phyloP scores from a whole-genome alignment of 2,888 invertebrate species.

The Drosophila flavopinicola region DNA sequence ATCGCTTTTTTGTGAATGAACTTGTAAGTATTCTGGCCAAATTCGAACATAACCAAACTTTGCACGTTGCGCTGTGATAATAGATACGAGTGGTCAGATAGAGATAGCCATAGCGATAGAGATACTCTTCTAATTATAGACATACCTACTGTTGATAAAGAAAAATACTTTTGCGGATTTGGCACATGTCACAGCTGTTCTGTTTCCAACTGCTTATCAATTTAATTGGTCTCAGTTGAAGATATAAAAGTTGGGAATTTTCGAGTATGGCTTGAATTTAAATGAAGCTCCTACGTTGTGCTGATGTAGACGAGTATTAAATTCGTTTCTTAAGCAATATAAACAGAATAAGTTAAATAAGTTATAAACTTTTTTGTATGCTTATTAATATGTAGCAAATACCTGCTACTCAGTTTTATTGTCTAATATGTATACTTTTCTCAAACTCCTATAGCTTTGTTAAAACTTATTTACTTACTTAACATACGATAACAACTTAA shows the following conservation, averaged over 20 bases:
- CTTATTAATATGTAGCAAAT: no score
- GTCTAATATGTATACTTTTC: no score
- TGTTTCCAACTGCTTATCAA: slow-evolving; percentile 18
- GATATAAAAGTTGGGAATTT: not conserved
- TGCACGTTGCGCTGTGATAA: slow-evolving; percentile 51
- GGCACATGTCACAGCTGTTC: not conserved
- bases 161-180: slow-evolving; percentile 8
- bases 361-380: no score
- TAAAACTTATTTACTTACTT: no score
- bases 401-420: no score
- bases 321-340: no score
- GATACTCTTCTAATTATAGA: slow-evolving; percentile 3
- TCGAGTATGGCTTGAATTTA: slow-evolving; percentile 12
- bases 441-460: no score
- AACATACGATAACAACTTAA: no score
- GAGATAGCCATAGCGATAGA: slow-evolving; percentile 27
- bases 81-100: slow-evolving; percentile 2
- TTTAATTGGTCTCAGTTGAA: slow-evolving; percentile 16
- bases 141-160: not conserved
- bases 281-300: not conserved
- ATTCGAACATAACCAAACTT: slow-evolving; percentile 38
- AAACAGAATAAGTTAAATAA: no score
- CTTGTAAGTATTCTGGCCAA: slow-evolving; percentile 23
- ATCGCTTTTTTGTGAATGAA: slow-evolving; percentile 62
- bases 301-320: no score